These are phyloP conservation scores for Anthoscopus minutus DNA, from an alignment of 2,113 vertebrate species.

Conservation along the genomic window DNA sequence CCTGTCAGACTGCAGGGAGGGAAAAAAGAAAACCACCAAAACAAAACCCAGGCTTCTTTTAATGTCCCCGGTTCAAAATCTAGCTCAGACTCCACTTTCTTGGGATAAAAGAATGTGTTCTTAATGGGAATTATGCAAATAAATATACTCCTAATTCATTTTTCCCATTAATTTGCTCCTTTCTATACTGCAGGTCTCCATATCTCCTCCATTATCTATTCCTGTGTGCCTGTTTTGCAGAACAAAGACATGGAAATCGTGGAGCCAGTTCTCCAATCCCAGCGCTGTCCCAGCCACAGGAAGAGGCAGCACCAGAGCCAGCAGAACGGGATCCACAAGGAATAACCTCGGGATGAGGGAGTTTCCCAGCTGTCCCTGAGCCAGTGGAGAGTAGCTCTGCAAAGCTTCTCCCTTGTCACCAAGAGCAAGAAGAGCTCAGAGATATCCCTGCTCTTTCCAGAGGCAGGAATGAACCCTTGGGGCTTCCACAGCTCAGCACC, in stretches of 20 bases:
- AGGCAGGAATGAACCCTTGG: not conserved
- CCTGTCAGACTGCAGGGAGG: not conserved
- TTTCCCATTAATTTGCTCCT: not conserved
- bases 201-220: conserved; percentile 27
- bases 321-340: conserved; percentile 23
- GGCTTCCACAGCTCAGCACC: not conserved
- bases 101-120: not conserved
- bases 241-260: conserved; percentile 5
- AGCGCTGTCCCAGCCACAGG: not conserved
- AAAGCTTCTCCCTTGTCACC: not conserved
- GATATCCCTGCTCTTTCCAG: not conserved
- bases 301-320: not conserved
- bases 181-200: not conserved
- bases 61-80: not conserved
- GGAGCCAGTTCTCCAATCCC: not conserved
- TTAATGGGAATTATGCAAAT: not conserved
- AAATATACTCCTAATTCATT: not conserved
- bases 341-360: not conserved
- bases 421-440: not conserved
- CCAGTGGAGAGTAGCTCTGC: not conserved
- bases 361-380: not conserved
- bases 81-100: not conserved
- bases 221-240: not conserved
- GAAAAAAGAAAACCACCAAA: no score
- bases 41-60: not conserved